A percentile compares a stretch with the other conserved stretches of the same genome.
Evolutionary conservation across 2,888 invertebrate species (phyloP).

Genomic region (Junonia oenone): DNA sequence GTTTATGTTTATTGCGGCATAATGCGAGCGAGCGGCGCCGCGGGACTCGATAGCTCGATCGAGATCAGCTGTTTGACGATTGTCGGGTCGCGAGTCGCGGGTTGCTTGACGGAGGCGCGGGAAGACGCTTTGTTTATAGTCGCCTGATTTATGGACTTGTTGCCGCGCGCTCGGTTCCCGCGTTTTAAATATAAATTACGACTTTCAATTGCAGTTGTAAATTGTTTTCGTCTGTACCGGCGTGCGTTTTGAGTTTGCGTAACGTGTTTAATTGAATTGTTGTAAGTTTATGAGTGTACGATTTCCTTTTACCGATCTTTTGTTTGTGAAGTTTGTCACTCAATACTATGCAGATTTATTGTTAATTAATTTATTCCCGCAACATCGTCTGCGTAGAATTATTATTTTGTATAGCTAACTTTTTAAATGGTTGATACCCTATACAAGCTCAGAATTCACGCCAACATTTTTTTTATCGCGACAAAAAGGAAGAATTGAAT

Average conservation of each 20-base stretch:
- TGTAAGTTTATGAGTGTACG: background rate
- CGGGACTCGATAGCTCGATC: conserved; percentile 17
- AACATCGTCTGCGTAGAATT: too few species aligned
- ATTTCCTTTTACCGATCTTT: too few species aligned
- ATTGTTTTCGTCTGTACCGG: background rate
- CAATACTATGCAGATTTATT: too few species aligned
- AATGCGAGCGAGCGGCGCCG: conserved; percentile 28
- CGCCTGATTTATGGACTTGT: conserved; percentile 20
- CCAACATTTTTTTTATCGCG: too few species aligned
- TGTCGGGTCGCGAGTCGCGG: background rate
- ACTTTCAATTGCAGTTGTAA: conserved; percentile 10
- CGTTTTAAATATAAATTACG: conserved; percentile 17
- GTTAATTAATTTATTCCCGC: too few species aligned
- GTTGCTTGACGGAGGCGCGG: background rate
- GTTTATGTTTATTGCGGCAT: conserved; percentile 53
- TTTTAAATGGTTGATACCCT: too few species aligned
- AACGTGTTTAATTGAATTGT: background rate
- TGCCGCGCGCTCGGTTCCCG: conserved; percentile 11
- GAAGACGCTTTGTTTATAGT: conserved; percentile 18
- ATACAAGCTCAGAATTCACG: too few species aligned
- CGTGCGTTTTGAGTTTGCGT: background rate
- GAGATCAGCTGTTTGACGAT: conserved; percentile 26
- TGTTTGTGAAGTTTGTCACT: too few species aligned
- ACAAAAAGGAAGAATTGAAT: too few species aligned
- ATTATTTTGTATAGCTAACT: too few species aligned